Percentiles rank a stretch among this genome's conserved stretches.
Evolutionary conservation across 2,113 vertebrate species (phyloP).

Genomic region (Muntiacus reevesi): DNA sequence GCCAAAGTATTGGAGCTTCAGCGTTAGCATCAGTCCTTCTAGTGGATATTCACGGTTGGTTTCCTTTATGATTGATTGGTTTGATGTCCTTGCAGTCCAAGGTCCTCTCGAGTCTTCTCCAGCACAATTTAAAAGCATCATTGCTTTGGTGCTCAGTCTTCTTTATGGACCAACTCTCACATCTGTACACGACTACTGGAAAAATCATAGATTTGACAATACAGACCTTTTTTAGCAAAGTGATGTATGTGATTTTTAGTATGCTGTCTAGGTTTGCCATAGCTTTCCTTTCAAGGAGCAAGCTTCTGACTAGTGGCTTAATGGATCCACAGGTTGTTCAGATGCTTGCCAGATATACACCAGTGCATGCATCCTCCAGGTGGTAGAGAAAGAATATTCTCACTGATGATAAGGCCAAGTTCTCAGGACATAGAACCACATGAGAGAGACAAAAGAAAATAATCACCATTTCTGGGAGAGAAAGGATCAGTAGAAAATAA

Average conservation of each 20-base stretch:
- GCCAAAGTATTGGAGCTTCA: not conserved
- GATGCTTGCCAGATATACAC: not conserved
- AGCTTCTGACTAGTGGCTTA: not conserved
- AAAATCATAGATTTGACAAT: not conserved
- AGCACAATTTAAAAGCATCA: not conserved
- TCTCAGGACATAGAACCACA: not conserved
- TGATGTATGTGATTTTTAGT: not conserved
- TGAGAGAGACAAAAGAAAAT: not conserved
- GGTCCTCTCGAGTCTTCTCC: not conserved
- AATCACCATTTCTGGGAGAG: not conserved
- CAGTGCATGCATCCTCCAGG: not conserved
- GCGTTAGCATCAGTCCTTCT: not conserved
- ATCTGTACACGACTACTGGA: not conserved
- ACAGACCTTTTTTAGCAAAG: not conserved
- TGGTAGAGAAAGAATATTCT: not conserved
- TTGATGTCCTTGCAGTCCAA: not conserved
- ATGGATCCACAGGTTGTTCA: not conserved
- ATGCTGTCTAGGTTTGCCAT: not conserved
- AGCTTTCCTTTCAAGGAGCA: not conserved
- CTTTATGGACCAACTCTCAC: not conserved
- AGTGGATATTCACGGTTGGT: not conserved
- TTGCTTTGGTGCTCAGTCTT: not conserved
- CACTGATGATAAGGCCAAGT: not conserved
- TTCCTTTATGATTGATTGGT: not conserved
- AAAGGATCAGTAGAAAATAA: not conserved